phyloP scores from a whole-genome alignment of 37 sponge, comb jelly and placozoan genomes.

The Halichondria panicea region DNA sequence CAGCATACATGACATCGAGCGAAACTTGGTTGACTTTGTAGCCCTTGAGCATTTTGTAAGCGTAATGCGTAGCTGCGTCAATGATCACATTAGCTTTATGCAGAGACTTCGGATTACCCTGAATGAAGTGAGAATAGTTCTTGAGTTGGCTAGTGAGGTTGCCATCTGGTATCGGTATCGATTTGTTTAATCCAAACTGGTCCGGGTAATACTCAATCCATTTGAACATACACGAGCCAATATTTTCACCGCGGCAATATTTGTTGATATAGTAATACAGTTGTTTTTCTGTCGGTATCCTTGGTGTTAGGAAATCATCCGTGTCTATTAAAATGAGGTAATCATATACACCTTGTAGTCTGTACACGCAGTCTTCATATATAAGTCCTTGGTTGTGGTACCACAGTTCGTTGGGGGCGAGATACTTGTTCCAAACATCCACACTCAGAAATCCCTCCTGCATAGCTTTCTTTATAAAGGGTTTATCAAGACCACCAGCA shows the following conservation, averaged over 20 bases:
- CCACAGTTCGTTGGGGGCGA: slow-evolving; percentile 1
- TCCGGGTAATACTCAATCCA: slow-evolving; percentile 32
- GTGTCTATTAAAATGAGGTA: slow-evolving; percentile 16
- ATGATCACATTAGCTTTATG: slow-evolving; percentile 6
- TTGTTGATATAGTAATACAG: slow-evolving; percentile 35
- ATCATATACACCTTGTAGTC: slow-evolving; percentile 23
- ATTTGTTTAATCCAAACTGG: neutral
- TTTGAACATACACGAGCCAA: slow-evolving; percentile 30
- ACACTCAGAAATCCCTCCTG: slow-evolving; percentile 23
- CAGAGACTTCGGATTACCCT: slow-evolving; percentile 15
- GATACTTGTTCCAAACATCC: slow-evolving; percentile 10
- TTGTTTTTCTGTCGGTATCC: neutral
- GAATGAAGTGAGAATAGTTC: neutral
- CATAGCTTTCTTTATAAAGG: slow-evolving; percentile 3
- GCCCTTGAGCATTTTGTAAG: slow-evolving; percentile 10
- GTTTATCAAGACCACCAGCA: neutral
- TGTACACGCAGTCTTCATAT: slow-evolving; percentile 29
- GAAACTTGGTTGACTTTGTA: neutral
- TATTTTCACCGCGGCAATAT: slow-evolving; percentile 7
- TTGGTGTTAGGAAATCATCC: slow-evolving; percentile 25
- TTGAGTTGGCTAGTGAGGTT: slow-evolving; percentile 7
- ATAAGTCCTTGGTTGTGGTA: slow-evolving; percentile 30
- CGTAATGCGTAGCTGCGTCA: slow-evolving; percentile 15
- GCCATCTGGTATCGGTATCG: neutral
- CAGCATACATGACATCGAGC: neutral